Evolutionary conservation across 2,888 invertebrate genomes (phyloP), one percentile per base, ranked within the genome.

Genomic region (Chelonus formosanus): DNA sequence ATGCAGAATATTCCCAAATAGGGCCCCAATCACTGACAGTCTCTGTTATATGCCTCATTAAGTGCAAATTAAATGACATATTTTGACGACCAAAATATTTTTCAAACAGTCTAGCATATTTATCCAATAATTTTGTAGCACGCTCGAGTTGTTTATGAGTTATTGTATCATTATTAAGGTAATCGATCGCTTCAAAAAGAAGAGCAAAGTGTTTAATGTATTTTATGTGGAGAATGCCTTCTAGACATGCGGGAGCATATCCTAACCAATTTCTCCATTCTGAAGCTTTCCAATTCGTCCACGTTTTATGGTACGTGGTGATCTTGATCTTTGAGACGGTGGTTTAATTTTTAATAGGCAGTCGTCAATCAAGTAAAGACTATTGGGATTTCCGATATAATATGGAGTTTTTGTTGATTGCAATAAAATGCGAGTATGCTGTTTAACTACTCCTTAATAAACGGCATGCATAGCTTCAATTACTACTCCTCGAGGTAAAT

Each of bases 401-500:
- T 31, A 52, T 3, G 52, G 1, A 20, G 52, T 20, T 32, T 5
- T 32, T 10, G n/a, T 20, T 52, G 20, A 6, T 20, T 5, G 3
- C 10, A 52, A 20, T 4, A 52, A 31, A 3, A 52, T 7, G 10
- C 32, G 4, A 4, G 52, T 52, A 7, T 52, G 52, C 31, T 52
- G 52, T 3, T 32, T 20, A 5, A 7, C 32, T 31, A 52, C 52
- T 31, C 52, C 52, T 31, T 31, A 31, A 52, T 31, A 52, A 31
- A 52, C 32, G 3, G 52, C 52, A 20, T 52, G 52, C 31, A 52
- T 52, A 31, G 57, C 45, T 31, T 69, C 67, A 1, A 64, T 55
- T 3, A 62, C 55, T 1, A 66, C 44, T 6, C 63, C 69, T 5
- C 10, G 8, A 4, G 3, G 3, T 5, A 69, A 3, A 44, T 65